These are phyloP conservation scores for Lasiurus cinereus DNA, from an alignment of 2,113 vertebrate species.

Conservation along the genomic window DNA sequence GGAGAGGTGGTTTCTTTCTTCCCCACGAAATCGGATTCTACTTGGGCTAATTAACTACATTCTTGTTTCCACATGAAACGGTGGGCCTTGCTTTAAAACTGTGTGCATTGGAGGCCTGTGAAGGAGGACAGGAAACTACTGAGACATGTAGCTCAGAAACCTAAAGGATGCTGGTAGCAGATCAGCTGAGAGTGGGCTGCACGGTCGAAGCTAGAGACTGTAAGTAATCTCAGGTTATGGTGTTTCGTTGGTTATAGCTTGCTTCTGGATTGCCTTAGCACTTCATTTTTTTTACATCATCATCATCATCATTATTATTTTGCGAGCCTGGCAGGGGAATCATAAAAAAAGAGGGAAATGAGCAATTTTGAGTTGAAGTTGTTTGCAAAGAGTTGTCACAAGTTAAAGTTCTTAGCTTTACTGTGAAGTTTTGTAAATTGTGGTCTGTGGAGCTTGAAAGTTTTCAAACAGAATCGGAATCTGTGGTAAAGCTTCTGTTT, in stretches of 20 bases:
- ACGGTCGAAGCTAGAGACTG: slow-evolving; percentile 61
- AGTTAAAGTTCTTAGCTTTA: neutral
- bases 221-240: slow-evolving; percentile 75
- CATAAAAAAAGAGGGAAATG: neutral
- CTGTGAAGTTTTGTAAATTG: slow-evolving; percentile 42
- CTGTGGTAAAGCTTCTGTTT: neutral
- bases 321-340: neutral
- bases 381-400: slow-evolving; percentile 24
- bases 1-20: slow-evolving; percentile 65
- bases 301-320: neutral
- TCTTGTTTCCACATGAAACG: slow-evolving; percentile 63
- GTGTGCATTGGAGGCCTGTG: slow-evolving; percentile 60
- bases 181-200: slow-evolving; percentile 74
- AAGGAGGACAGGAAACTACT: slow-evolving; percentile 76
- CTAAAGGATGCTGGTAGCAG: slow-evolving; percentile 86
- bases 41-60: slow-evolving; percentile 66
- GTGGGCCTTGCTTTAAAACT: slow-evolving; percentile 65
- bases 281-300: neutral
- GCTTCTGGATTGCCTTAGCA: neutral
- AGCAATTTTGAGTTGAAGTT: neutral
- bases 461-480: slow-evolving; percentile 66
- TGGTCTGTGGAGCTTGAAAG: neutral
- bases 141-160: slow-evolving; percentile 66
- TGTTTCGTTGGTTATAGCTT: neutral
- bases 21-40: slow-evolving; percentile 59